Conservation (phyloP, 1,140 invertebrate genomes). For the Ganaspis sp. region DNA sequence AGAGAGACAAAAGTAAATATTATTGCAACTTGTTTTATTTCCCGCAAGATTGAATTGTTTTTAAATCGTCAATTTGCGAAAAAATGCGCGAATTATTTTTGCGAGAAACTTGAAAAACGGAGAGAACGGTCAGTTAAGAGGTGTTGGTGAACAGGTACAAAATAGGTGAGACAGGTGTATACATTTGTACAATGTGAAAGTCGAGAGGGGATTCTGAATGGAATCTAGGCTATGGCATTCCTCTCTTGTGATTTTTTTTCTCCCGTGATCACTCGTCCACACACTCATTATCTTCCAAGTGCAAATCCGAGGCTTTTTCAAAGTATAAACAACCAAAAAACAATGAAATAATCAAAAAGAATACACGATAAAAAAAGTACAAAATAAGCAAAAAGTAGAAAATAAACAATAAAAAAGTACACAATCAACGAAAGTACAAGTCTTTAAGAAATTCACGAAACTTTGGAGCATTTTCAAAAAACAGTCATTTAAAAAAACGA, state of each 20-base stretch:
- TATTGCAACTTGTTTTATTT: no score
- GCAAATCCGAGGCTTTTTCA: neutral
- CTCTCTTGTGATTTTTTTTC: constrained; percentile 28
- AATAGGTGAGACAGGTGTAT: constrained; percentile 27
- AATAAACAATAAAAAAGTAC: no score
- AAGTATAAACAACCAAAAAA: neutral
- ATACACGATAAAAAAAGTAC: no score
- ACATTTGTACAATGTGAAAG: constrained; percentile 33
- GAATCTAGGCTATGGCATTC: constrained; percentile 54
- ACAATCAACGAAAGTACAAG: no score
- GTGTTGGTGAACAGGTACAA: constrained; percentile 16
- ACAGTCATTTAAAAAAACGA: no score
- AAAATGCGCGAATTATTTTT: neutral
- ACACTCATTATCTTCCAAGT: neutral
- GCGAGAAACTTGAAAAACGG: neutral
- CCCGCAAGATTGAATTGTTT: no score
- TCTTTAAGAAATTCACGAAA: no score
- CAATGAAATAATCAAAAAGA: neutral
- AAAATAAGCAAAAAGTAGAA: no score
- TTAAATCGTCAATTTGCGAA: neutral
- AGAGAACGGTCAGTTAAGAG: neutral
- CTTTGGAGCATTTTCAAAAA: no score
- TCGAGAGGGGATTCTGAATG: constrained; percentile 41
- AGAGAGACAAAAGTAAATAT: no score
- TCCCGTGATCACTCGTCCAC: neutral